A percentile compares a stretch with the other conserved stretches of the same genome.
Evolutionary conservation across 2,888 invertebrate species (phyloP).

Genomic region (Ferdinandea cuprea): DNA sequence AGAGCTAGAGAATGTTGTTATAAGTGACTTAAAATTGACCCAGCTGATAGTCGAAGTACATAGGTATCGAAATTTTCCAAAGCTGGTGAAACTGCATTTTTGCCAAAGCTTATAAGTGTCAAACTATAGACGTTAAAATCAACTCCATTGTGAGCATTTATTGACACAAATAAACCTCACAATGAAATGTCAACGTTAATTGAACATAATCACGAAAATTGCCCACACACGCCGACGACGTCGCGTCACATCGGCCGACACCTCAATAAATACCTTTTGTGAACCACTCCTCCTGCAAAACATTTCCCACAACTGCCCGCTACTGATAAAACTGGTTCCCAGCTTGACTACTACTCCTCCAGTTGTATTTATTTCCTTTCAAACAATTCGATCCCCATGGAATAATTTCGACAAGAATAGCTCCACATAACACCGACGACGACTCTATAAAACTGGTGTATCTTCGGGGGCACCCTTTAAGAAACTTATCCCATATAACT

Average conservation of each 20-base stretch:
- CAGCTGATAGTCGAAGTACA: too few relatives aligned
- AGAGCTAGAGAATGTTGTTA: too few relatives aligned
- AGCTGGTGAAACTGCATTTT: too few relatives aligned
- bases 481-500: conserved; percentile 74
- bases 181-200: conserved; percentile 62
- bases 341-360: background rate
- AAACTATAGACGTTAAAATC: too few relatives aligned
- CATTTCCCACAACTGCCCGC: conserved; percentile 58
- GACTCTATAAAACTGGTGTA: conserved; percentile 20
- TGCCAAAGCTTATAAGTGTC: too few relatives aligned
- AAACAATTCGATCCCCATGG: conserved; percentile 37
- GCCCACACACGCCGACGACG: conserved; percentile 7
- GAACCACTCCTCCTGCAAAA: conserved; percentile 27
- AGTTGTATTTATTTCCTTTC: too few relatives aligned
- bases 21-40: too few relatives aligned
- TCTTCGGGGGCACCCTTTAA: conserved; percentile 16
- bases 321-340: conserved; percentile 48
- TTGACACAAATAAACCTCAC: conserved; percentile 49
- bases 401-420: conserved; percentile 61
- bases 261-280: conserved; percentile 60
- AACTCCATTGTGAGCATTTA: too few relatives aligned
- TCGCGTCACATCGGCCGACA: too few relatives aligned
- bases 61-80: too few relatives aligned
- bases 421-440: background rate
- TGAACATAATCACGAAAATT: conserved; percentile 49